Evolutionary conservation across 2,113 vertebrate species (phyloP).

Genomic region (Xenopus laevis): DNA sequence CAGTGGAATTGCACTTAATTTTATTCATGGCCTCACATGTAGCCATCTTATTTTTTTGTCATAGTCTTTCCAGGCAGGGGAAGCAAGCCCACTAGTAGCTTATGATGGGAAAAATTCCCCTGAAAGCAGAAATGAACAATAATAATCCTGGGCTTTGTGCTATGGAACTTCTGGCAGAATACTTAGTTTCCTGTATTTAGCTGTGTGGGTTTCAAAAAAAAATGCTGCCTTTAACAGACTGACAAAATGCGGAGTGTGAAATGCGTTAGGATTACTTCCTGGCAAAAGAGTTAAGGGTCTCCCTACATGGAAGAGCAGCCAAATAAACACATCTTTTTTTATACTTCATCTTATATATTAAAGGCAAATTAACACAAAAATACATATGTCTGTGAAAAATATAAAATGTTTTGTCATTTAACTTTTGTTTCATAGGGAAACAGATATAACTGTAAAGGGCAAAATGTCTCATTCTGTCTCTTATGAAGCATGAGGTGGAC

Average conservation of each 20-base stretch:
- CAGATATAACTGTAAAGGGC: too few species aligned
- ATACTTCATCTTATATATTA: too few species aligned
- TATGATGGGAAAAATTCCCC: conserved; percentile 36
- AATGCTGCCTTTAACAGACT: conserved; percentile 25
- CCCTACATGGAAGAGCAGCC: background rate
- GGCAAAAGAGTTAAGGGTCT: conserved; percentile 17
- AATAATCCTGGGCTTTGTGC: conserved; percentile 28
- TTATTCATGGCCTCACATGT: conserved; percentile 46
- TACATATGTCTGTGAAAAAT: too few species aligned
- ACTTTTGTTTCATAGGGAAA: too few species aligned
- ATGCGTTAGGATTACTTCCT: conserved; percentile 11
- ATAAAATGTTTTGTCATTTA: too few species aligned
- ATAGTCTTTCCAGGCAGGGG: conserved; percentile 36
- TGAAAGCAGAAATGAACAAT: conserved; percentile 40
- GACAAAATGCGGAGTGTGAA: conserved; percentile 13
- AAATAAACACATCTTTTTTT: background rate
- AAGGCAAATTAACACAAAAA: too few species aligned
- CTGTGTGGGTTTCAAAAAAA: conserved; percentile 36
- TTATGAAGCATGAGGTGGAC: too few species aligned
- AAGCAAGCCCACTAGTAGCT: conserved; percentile 40
- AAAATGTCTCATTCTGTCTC: too few species aligned
- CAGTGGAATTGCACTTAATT: conserved; percentile 45
- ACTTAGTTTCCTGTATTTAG: conserved; percentile 35
- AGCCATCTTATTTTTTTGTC: conserved; percentile 30
- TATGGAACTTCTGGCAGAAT: conserved; percentile 35